A percentile compares a stretch with the other conserved stretches of the same genome.
Conservation (phyloP, 2,797 vertebrate species). For the Trematomus bernacchii region DNA sequence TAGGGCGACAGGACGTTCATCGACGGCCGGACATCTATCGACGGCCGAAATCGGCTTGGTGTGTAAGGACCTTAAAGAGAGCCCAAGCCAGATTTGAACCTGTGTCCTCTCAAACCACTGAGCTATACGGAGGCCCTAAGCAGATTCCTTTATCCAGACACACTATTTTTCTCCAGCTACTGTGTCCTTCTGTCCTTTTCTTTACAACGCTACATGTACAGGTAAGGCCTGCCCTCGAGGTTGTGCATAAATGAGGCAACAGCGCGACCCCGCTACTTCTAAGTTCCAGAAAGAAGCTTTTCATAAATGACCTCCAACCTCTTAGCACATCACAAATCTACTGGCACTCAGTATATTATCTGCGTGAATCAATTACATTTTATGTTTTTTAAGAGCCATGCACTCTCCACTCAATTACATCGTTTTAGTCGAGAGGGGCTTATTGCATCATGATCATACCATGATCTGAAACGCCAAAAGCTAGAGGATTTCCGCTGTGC, state of each 20-base stretch:
- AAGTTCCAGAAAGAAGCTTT: conserved; percentile 8
- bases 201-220: not conserved
- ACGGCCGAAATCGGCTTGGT: no score
- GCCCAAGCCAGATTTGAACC: no score
- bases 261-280: not conserved
- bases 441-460: conserved; percentile 42
- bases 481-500: conserved; percentile 31
- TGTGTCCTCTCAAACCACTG: no score
- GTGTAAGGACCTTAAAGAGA: no score
- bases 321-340: conserved; percentile 23
- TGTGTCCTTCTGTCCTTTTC: no score
- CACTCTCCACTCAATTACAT: conserved; percentile 39
- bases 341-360: conserved; percentile 13
- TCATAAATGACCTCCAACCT: conserved; percentile 31
- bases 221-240: not conserved
- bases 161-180: not conserved
- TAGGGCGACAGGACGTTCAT: no score
- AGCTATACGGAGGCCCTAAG: no score
- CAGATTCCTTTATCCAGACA: no score
- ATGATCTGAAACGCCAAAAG: conserved; percentile 39
- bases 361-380: conserved; percentile 50
- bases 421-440: conserved; percentile 11
- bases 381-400: conserved; percentile 36
- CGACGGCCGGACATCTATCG: no score
- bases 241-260: not conserved